Conservation (phyloP, 2,113 vertebrate genomes). For the Lethenteron reissneri region DNA sequence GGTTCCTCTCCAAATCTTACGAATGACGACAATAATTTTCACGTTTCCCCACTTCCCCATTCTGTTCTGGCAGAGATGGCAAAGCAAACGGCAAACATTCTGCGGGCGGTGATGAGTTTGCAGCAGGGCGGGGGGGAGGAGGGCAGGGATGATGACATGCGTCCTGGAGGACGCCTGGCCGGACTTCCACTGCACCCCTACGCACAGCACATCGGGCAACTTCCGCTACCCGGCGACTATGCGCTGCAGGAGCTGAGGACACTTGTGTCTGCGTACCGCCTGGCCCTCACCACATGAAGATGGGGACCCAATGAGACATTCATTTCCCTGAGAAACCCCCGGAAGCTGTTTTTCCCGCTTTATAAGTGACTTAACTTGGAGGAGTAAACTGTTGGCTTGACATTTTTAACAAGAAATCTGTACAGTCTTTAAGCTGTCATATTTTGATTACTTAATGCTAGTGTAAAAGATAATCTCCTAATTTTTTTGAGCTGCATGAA, state of each 20-base stretch:
- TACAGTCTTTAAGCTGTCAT: background rate
- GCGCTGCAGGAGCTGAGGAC: slow-evolving; percentile 66
- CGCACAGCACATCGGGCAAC: slow-evolving; percentile 47
- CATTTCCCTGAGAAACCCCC: background rate
- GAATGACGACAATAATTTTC: background rate
- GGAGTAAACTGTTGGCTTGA: background rate
- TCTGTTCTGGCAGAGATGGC: slow-evolving; percentile 53
- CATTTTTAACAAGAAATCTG: background rate
- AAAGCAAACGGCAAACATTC: slow-evolving; percentile 63
- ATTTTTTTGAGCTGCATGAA: too few relatives aligned
- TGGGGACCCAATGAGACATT: slow-evolving; percentile 26
- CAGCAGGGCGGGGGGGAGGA: slow-evolving; percentile 32
- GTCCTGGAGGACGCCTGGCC: slow-evolving; percentile 16
- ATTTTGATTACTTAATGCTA: slow-evolving; percentile 8
- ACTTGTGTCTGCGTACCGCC: slow-evolving; percentile 63
- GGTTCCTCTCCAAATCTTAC: background rate
- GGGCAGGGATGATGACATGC: slow-evolving; percentile 4
- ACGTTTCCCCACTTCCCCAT: background rate
- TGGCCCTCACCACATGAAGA: slow-evolving; percentile 28
- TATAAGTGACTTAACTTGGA: background rate
- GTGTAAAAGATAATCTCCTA: too few relatives aligned
- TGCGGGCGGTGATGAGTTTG: slow-evolving; percentile 55
- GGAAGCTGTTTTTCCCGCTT: background rate
- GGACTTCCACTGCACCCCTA: slow-evolving; percentile 38
- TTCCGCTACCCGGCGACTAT: slow-evolving; percentile 90